A percentile compares a stretch with the other conserved stretches of the same genome.
Evolutionary conservation across 2,113 vertebrate genomes (phyloP).

Genomic region (Malaclemys terrapin): DNA sequence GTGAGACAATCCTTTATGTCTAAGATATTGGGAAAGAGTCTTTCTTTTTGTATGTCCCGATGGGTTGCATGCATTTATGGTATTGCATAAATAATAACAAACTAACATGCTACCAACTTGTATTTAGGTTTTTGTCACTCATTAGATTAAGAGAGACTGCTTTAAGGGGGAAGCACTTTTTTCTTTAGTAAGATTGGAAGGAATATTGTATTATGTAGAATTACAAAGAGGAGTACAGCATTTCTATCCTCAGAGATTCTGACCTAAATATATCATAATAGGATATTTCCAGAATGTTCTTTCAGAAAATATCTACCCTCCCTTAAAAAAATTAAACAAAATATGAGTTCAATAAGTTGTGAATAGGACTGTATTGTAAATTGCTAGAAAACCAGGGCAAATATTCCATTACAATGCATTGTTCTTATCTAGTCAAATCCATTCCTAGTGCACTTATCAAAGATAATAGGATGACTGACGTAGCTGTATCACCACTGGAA

Average conservation of each 20-base stretch:
- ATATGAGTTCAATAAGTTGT: not conserved
- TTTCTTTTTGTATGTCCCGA: not conserved
- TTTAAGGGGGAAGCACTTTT: not conserved
- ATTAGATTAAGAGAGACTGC: not conserved
- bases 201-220: not conserved
- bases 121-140: not conserved
- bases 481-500: not conserved
- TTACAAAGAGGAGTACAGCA: not conserved
- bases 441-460: not conserved
- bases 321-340: not conserved
- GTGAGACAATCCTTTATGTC: not conserved
- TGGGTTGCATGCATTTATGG: not conserved
- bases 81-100: not conserved
- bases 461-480: not conserved
- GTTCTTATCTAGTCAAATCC: not conserved
- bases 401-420: not conserved
- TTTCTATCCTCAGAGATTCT: not conserved
- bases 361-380: not conserved
- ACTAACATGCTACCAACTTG: not conserved
- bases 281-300: not conserved
- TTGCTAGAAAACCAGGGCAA: not conserved
- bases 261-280: not conserved
- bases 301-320: not conserved
- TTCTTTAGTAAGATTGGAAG: not conserved
- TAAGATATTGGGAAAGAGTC: not conserved